Base-by-base conservation (phyloP, 2,113 vertebrate genomes). In the Toxostoma redivivum region DNA sequence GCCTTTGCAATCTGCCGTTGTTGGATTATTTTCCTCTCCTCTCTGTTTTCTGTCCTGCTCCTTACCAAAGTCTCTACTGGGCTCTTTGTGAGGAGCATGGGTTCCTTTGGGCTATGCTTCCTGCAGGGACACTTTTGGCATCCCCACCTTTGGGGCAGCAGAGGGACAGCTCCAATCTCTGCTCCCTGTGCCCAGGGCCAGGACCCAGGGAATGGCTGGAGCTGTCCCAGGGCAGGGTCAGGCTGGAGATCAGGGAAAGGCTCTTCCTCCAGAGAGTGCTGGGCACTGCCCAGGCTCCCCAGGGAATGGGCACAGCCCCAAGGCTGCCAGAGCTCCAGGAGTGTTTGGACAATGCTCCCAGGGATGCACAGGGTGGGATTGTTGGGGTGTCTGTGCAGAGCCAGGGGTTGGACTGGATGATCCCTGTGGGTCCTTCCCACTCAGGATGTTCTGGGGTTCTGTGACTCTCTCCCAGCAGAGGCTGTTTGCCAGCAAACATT, bases 331-430 rank as follows among this genome's bases (percentile, higher is more conserved):
- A 73, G 50, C 81, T 57, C 20, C 42, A 35, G 70, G 35, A 31
- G 12, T 0, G 3, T 30, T 65, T 74, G 60, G 51, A 5, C 9
- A 30, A 1, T 0, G 0, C 35, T 57, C 0, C 6, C 51, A 42
- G 51, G 31, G 35, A 35, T 48, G 78, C 14, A 5, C 35, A 57
- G 82, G 51, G 8, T 38, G 60, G 61, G 44, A 18, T 5, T 67
- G 21, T 6, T 86, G 72, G 37, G 45, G 33, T 18, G 38, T 58
- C 22, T 35, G 42, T 0, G 31, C 30, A 35, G 50, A 50, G 42
- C 0, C 16, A 30, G 35, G 10, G 4, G 3, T 0, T 30, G 42
- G 35, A 9, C 61, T 76, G 31, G 15, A 25, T 57, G 51, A 0
- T 42, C 44, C 23, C 4, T 3, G 17, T 0, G 82, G 13, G 33